Evolutionary conservation across 2,888 invertebrate genomes (phyloP).

Genomic region (Arge pagana): DNA sequence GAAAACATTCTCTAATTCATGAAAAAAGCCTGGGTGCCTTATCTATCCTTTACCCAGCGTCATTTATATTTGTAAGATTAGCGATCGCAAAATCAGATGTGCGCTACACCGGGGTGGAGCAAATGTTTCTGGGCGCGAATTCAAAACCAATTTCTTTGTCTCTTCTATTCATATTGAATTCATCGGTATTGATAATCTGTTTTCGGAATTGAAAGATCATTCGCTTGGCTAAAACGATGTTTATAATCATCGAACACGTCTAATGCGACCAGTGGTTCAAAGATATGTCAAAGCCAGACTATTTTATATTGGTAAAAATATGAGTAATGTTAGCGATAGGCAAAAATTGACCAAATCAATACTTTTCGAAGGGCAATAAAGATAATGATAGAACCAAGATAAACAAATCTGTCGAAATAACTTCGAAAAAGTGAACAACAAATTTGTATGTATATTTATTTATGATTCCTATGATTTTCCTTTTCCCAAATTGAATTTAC

Average conservation of each 20-base stretch:
- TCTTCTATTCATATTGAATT: constrained; percentile 3
- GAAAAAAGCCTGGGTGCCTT: constrained; percentile 4
- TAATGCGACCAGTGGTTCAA: constrained; percentile 5
- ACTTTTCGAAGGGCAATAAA: constrained; percentile 8
- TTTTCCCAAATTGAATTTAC: no score
- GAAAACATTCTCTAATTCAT: constrained; percentile 2
- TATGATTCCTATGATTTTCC: no score
- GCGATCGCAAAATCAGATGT: constrained; percentile 2
- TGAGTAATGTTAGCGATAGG: constrained; percentile 3
- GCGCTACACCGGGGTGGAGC: background rate
- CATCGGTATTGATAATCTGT: background rate
- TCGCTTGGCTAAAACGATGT: background rate
- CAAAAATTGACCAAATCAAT: constrained; percentile 1
- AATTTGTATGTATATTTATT: no score
- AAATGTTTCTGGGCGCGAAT: constrained; percentile 2
- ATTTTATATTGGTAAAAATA: constrained; percentile 11
- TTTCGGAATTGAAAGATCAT: constrained; percentile 1
- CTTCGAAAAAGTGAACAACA: no score
- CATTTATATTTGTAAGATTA: constrained; percentile 3
- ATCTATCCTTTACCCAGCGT: constrained; percentile 2
- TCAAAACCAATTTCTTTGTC: background rate
- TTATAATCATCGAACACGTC: constrained; percentile 4
- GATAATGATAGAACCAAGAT: no score
- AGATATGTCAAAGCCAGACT: constrained; percentile 2
- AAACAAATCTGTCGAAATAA: no score